Percentiles rank a stretch among this genome's conserved stretches.
Conservation (phyloP, 2,113 vertebrate species). For the Talpa occidentalis region DNA sequence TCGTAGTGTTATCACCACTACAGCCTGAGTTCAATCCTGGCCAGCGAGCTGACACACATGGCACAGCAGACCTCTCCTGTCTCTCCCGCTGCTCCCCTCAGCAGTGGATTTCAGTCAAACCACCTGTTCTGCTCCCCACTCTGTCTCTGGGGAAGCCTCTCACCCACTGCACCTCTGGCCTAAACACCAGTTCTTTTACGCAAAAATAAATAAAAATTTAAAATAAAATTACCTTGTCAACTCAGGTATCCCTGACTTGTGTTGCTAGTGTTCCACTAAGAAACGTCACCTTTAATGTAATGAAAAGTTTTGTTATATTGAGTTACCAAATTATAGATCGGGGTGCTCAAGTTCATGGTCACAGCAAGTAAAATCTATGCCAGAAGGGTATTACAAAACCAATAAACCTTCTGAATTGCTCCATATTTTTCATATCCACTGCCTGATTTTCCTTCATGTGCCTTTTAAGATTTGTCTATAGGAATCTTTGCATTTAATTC, state of each 20-base stretch:
- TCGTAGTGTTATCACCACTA: too few species aligned
- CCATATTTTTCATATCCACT: background rate
- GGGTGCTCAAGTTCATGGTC: background rate
- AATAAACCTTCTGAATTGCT: background rate
- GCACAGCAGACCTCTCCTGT: too few species aligned
- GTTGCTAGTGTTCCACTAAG: background rate
- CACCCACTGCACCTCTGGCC: too few species aligned
- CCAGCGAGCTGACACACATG: too few species aligned
- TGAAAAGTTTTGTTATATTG: background rate
- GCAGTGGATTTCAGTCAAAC: too few species aligned
- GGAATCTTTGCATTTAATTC: background rate
- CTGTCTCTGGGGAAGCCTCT: too few species aligned
- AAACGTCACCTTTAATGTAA: background rate
- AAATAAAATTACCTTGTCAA: background rate
- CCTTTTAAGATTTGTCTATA: background rate
- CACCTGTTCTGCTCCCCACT: too few species aligned
- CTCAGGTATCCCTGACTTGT: background rate
- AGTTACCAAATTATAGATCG: background rate
- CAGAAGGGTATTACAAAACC: background rate
- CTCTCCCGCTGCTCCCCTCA: too few species aligned
- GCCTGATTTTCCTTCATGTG: background rate
- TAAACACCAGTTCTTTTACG: too few species aligned
- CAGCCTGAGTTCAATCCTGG: too few species aligned
- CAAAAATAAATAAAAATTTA: too few species aligned
- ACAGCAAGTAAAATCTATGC: too few species aligned